Evolutionary conservation across 2,113 vertebrate species (phyloP), one percentile per base, ranked within the genome.

Genomic region (Brachyhypopomus occidentalis): DNA sequence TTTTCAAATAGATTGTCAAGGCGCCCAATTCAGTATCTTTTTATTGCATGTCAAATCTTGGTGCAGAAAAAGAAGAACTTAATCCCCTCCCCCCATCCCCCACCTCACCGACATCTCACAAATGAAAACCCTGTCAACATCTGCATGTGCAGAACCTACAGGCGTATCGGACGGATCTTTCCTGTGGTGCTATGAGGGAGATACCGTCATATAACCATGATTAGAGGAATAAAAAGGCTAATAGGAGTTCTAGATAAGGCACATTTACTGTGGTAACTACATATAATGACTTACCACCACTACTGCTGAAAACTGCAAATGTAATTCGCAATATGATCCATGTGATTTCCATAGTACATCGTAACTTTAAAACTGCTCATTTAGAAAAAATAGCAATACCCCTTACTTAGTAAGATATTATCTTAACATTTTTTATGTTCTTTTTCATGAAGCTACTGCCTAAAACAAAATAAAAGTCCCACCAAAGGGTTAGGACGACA

Each of bases 401-500:
- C 48, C 16, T 79, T 63, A 30, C 38, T 52, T 63, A 62, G 59
- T 22, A 63, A 25, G 62, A 64, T n/a, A 58, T 58, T 36, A 34
- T 64, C 55, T 63, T 62, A 36, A 30, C 60, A 60, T 48, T 71
- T 34, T 36, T 78, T 34, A 52, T 67, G 34, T 22, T 75, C 58
- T 41, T 27, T 52, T 36, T 72, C 25, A 56, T 36, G 34, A 56
- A 38, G 17, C 58, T 63, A 14, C 8, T 3, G 45, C 55, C 56
- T 80, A 74, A 82, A 87, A 83, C 78, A 83, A 84, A 83, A 84
- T 79, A 80, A 84, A 82, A 84, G 69, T 64, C 73, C 77, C 73
- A 72, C 72, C 75, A 45, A 77, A 78, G 38, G 78, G 90, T 90
- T 91, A 87, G 86, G 83, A 88, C 89, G 90, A 92, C 88, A 91